Conservation (phyloP, 2,888 invertebrate species). For the Tinea pellionella region DNA sequence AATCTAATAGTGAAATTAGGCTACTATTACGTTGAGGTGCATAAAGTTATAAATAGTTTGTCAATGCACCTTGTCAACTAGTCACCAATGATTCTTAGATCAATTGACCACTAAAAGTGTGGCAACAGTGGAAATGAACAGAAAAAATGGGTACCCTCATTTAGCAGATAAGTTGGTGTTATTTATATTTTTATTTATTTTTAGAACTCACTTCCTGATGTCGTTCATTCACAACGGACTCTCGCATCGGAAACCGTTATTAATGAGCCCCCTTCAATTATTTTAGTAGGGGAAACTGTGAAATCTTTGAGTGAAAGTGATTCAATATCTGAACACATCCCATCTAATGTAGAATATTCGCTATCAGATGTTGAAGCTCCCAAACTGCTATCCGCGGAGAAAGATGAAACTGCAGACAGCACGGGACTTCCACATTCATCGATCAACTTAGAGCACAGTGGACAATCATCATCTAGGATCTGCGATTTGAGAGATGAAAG, state of each 20-base stretch:
- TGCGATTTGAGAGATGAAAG: constrained; percentile 30
- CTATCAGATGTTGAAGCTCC: constrained; percentile 32
- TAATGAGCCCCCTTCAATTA: constrained; percentile 14
- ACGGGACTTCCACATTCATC: neutral
- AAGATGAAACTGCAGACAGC: constrained; percentile 17
- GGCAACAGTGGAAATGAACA: constrained; percentile 27
- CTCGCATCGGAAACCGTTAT: constrained; percentile 34
- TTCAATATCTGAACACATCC: constrained; percentile 58
- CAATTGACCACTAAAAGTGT: neutral
- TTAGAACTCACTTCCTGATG: constrained; percentile 67
- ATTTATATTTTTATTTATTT: constrained; percentile 47
- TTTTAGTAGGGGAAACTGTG: constrained; percentile 20
- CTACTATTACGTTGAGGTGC: neutral
- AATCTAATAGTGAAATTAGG: neutral
- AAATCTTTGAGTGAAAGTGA: constrained; percentile 36
- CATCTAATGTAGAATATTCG: constrained; percentile 46
- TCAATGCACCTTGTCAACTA: constrained; percentile 30
- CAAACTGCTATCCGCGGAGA: constrained; percentile 25
- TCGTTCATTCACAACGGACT: constrained; percentile 46
- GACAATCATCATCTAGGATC: constrained; percentile 21
- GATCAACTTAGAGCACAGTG: constrained; percentile 30
- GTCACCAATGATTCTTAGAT: neutral
- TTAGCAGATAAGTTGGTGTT: neutral
- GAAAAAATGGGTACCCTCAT: constrained; percentile 20
- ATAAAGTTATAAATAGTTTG: constrained; percentile 43